Conservation (phyloP, 2,888 invertebrate species). For the Dorcus parallelipipedus region DNA sequence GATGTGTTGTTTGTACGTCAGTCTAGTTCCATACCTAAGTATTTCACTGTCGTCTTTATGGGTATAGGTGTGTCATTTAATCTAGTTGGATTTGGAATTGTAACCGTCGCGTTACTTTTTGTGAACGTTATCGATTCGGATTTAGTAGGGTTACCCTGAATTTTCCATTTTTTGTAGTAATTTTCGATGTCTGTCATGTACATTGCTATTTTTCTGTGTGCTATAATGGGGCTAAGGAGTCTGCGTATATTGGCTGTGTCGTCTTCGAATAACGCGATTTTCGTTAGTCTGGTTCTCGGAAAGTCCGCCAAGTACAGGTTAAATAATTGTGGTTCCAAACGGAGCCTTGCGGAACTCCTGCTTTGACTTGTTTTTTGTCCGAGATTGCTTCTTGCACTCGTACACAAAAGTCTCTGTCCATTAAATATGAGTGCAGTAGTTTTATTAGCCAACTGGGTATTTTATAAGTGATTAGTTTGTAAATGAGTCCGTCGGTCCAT, state of each 20-base stretch:
- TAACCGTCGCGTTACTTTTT: not conserved
- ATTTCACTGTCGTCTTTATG: not conserved
- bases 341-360: conserved; percentile 26
- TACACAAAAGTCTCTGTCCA: conserved; percentile 24
- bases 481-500: no score
- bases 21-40: not conserved
- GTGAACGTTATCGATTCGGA: not conserved
- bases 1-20: not conserved
- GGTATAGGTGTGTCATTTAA: not conserved
- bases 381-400: conserved; percentile 17
- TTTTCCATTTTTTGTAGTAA: not conserved
- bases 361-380: not conserved
- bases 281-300: no score
- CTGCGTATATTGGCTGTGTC: not conserved
- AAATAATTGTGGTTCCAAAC: not conserved
- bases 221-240: not conserved
- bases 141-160: no score
- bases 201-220: not conserved
- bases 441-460: conserved; percentile 24
- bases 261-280: not conserved
- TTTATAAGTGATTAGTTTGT: conserved; percentile 13
- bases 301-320: no score
- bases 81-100: not conserved
- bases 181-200: not conserved
- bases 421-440: conserved; percentile 28